A percentile compares a stretch with the other conserved stretches of the same genome.
Conservation (phyloP, 2,113 vertebrate species). For the Labrus mixtus region DNA sequence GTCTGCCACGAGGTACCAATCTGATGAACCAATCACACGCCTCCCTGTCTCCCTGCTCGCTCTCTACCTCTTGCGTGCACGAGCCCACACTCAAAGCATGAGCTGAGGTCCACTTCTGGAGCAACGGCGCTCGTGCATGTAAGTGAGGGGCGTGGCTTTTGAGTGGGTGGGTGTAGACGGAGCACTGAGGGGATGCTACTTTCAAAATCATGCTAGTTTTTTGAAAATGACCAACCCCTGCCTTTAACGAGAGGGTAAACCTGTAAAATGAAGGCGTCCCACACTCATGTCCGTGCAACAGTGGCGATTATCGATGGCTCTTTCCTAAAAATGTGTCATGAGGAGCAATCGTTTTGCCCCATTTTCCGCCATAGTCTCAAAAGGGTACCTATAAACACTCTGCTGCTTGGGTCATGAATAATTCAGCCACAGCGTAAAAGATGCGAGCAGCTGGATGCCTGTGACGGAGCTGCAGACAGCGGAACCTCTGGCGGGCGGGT, state of each 20-base stretch:
- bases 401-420: conserved; percentile 37
- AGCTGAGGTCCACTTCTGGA: too few species aligned
- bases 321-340: not conserved
- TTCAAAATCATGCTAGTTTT: too few species aligned
- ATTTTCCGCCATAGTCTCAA: conserved; percentile 5
- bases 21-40: too few species aligned
- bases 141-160: too few species aligned
- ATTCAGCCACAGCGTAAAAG: conserved; percentile 49
- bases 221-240: too few species aligned
- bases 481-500: conserved; percentile 26
- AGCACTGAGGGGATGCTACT: too few species aligned
- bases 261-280: not conserved
- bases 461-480: conserved; percentile 21
- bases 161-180: too few species aligned
- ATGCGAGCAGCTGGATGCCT: conserved; percentile 28
- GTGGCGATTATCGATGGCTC: not conserved
- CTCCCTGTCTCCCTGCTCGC: too few species aligned
- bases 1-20: too few species aligned
- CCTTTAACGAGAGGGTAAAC: conserved; percentile 21
- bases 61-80: too few species aligned
- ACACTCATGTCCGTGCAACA: not conserved
- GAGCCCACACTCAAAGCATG: too few species aligned
- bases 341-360: not conserved
- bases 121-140: too few species aligned
- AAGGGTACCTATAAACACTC: conserved; percentile 29